Evolutionary conservation across 2,797 vertebrate genomes (phyloP), one percentile per base, ranked within the genome.

Genomic region (Megaceryle alcyon): DNA sequence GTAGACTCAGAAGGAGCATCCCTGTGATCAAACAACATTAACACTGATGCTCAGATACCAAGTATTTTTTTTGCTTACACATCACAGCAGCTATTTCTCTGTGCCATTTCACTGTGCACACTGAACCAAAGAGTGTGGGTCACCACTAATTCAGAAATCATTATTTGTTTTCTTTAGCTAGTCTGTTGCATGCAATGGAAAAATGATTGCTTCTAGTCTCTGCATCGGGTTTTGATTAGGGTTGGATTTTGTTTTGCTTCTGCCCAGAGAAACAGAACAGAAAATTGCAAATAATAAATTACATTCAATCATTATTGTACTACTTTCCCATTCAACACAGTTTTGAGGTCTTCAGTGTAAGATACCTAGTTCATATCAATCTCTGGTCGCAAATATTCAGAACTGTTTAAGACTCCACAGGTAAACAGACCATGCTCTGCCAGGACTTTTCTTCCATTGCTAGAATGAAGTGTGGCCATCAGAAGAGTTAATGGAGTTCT

Each of bases 161-260:
- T 18, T 7, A 54, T 70, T 87, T 92, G 10, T 79, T 94, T 94
- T 75, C 76, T 88, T 71, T 61, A 81, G 37, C 22, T 81, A 57
- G 53, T 64, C 44, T 49, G 41, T 77, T 83, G 44, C 9, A 20
- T 4, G 13, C 16, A 86, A 65, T 3, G 3, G 51, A 76, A 82
- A 88, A 90, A 35, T 60, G 46, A 84, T 66, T 77, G 29, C 60
- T 92, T 93, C 65, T 89, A 48, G 26, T 75, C 48, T 72, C 68
- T 89, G 57, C 26, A 37, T 39, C 8, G 7, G 35, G 10, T 82
- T 96, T 94, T 90, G 46, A 72, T 87, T 76, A 80, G 56, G 7
- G 19, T 70, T 95, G 82, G 51, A 63, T 49, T 91, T 88, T 85
- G 26, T 51, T 93, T 92, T 89, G n/a, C 60, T 91, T 87, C 81